Evolutionary conservation across 2,888 invertebrate genomes (phyloP), one percentile per base, ranked within the genome.

Genomic region (Mythimna impura): DNA sequence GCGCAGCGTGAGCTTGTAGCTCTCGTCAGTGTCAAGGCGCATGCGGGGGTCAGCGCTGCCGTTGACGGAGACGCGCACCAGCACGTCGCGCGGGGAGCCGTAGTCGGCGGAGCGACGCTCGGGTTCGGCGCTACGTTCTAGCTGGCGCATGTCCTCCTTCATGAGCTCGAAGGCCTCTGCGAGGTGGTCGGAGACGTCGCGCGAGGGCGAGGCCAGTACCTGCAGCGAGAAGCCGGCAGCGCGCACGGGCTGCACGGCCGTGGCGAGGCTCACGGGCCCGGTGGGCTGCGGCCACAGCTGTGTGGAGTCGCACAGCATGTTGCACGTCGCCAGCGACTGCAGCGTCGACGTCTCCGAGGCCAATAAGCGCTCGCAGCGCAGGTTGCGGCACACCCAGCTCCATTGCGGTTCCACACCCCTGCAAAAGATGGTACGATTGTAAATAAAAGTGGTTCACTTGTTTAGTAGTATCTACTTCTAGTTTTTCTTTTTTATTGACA

Each of bases 241-340:
- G 70, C 96, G 93, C 81, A 97, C 97, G 40, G 97, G 96, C 30
- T 97, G 95, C 36, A 97, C 97, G 70, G 97, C 97, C 25, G 97
- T 97, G 81, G 97, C 97, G 36, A 98, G 96, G 80, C 97, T 96
- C 47, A 97, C 97, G 73, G 97, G 97, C 0, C 97, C 97, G 3
- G 98, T 98, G 66, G 98, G 98, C 91, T 97, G 97, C 43, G 98
- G 98, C 98, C 98, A 98, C 40, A 98, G 96, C 85, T 98, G 97
- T 43, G 97, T 96, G 71, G 97, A 96, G 40, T 98, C 98, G 92
- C 98, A 98, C 22, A 98, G 96, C 97, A 98, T 98, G 88, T 97
- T 97, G 94, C 98, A 98, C 10, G 98, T 98, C 57, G 97, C 96
- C 84, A 98, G 95, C 9, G 98, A 97, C 86, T 96, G 97, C 76